Evolutionary conservation across 2,888 invertebrate species (phyloP).

Genomic region (Troides helena): DNA sequence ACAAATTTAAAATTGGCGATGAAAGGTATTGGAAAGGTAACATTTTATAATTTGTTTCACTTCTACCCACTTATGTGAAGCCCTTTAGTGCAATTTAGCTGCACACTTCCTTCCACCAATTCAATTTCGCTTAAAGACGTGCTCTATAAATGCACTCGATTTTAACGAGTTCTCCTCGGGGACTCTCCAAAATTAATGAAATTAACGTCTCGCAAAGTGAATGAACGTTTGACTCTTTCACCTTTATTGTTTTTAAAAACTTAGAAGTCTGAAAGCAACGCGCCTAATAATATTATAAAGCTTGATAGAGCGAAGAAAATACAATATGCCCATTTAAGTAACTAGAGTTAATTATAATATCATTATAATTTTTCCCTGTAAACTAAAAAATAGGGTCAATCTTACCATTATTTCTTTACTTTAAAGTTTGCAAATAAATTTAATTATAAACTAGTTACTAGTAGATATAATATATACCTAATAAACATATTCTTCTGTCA

Average conservation of each 20-base stretch:
- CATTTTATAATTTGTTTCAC: background rate
- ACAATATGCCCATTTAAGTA: too few species aligned
- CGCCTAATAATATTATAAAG: too few species aligned
- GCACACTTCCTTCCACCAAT: slow-evolving; percentile 27
- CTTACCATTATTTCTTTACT: too few species aligned
- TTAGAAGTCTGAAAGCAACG: background rate
- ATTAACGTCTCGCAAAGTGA: slow-evolving; percentile 5
- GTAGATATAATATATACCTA: too few species aligned
- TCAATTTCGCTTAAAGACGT: slow-evolving; percentile 37
- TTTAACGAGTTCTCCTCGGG: slow-evolving; percentile 69
- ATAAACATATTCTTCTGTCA: too few species aligned
- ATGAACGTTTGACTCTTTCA: slow-evolving; percentile 9
- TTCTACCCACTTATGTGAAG: background rate
- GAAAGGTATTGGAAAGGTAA: background rate
- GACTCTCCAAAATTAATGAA: slow-evolving; percentile 56
- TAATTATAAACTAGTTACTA: too few species aligned
- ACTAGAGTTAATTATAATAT: too few species aligned
- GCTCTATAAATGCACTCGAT: slow-evolving; percentile 55
- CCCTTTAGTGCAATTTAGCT: slow-evolving; percentile 8
- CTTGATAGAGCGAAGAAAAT: too few species aligned
- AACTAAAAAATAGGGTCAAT: too few species aligned
- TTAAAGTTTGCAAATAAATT: too few species aligned
- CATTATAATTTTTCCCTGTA: too few species aligned
- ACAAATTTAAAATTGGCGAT: too few species aligned
- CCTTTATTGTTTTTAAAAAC: background rate